Conservation (phyloP, 2,797 vertebrate species). For the Cebuella pygmaea region DNA sequence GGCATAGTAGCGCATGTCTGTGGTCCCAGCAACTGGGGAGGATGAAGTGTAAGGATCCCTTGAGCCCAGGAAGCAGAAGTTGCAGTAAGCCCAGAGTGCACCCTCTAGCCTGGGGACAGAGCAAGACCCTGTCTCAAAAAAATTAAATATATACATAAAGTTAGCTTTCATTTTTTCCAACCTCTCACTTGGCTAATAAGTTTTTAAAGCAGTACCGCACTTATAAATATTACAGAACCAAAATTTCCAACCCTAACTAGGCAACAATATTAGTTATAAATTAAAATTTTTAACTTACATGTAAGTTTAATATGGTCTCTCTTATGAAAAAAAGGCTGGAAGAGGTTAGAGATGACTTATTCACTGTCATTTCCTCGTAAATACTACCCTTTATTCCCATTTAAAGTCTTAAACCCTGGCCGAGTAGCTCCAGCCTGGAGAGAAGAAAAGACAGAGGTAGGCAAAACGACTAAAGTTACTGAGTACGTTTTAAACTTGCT, state of each 20-base stretch:
- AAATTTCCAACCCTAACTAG: background rate
- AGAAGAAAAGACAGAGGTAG: conserved; percentile 38
- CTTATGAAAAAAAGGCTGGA: conserved; percentile 16
- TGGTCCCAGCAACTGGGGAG: too few species aligned
- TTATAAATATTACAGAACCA: background rate
- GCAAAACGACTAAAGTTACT: background rate
- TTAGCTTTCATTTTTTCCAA: background rate
- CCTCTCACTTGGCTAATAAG: background rate
- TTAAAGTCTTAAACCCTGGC: conserved; percentile 48
- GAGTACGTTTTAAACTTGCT: background rate
- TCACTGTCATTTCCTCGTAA: conserved; percentile 56
- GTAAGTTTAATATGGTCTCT: conserved; percentile 37
- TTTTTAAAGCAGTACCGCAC: background rate
- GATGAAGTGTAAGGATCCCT: too few species aligned
- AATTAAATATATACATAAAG: background rate
- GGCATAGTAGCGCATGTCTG: too few species aligned
- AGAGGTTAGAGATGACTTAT: conserved; percentile 10
- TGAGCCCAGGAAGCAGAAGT: too few species aligned
- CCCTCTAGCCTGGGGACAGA: too few species aligned
- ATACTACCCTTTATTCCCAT: conserved; percentile 46
- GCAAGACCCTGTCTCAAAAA: too few species aligned
- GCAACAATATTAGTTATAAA: conserved; percentile 3
- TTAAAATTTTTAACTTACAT: conserved; percentile 57
- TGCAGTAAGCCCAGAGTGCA: too few species aligned
- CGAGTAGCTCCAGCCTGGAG: conserved; percentile 29